A percentile compares a stretch with the other conserved stretches of the same genome.
These are phyloP conservation scores for Notodonta ziczac DNA, from an alignment of 2,888 invertebrate species.

Conservation along the genomic window DNA sequence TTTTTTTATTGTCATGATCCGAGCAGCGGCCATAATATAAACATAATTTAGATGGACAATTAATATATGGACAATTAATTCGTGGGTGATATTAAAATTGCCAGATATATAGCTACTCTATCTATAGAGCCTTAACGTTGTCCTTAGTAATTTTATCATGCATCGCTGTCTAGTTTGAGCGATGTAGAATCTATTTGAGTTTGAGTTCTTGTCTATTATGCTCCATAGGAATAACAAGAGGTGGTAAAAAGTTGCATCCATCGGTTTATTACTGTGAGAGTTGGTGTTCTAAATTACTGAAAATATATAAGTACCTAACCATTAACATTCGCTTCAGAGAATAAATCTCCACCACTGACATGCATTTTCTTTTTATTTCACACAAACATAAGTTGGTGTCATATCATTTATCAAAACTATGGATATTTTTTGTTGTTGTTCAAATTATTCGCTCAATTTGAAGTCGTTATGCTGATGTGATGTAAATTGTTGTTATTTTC, in stretches of 20 bases:
- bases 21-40: background rate
- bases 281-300: too few species aligned
- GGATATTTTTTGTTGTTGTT: background rate
- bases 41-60: conserved; percentile 2
- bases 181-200: too few species aligned
- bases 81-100: background rate
- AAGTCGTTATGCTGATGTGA: background rate
- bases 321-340: background rate
- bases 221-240: too few species aligned
- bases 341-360: background rate
- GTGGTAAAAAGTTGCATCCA: too few species aligned
- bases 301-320: too few species aligned
- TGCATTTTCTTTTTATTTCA: background rate
- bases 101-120: background rate
- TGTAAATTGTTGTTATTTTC: background rate
- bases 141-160: too few species aligned
- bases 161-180: too few species aligned
- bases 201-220: too few species aligned
- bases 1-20: background rate
- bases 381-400: background rate
- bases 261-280: too few species aligned
- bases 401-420: background rate
- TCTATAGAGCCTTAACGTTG: too few species aligned
- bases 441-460: background rate
- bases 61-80: conserved; percentile 1